Evolutionary conservation across 1,140 invertebrate species (phyloP), one percentile per base, ranked within the genome.

Genomic region (Eciton burchellii): DNA sequence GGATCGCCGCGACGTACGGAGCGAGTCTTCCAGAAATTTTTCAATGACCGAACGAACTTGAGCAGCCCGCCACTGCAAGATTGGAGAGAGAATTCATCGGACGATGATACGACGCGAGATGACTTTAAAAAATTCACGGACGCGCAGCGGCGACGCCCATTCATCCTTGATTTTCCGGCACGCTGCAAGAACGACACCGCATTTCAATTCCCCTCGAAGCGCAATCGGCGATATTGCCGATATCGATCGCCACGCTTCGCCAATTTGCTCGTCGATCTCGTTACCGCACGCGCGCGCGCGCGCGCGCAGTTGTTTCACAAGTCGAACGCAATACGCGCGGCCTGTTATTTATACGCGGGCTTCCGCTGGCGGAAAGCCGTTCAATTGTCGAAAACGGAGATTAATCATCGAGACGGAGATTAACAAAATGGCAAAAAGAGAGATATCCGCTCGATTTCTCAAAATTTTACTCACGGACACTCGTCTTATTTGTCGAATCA

Each of bases 211-310:
- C 79, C 16, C 45, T 54, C 3, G 14, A 45, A 45, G 66, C 45
- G 68, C 84, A 66, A 86, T 86, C 74, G 66, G 49, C 83, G 54
- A 85, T 45, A 86, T 85, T 86, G 84, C 76, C 76, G 52, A 86
- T 85, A 85, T 81, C 76, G 68, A 85, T 82, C 84, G 49, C 52
- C 45, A 47, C 76, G 16, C 68, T 47, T 81, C 54, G 54, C 76
- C 84, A 86, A 86, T 86, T 86, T 74, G 19, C 76, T 62, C 84
- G 65, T 70, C 66, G 81, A 77, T 71, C 52, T 79, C 84, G 66
- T 63, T 72, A 43, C 72, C 16, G 47, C 12, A 21, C 21, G 35
- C 65, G 41, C 45, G 29, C 21, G 35, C 65, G 41, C 45, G 26
- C 56, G 66, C 21, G n/a, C 29, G 26, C 59, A 41, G 59, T 76